Conservation (phyloP, 2,888 invertebrate genomes). For the Schizaphis graminum region DNA sequence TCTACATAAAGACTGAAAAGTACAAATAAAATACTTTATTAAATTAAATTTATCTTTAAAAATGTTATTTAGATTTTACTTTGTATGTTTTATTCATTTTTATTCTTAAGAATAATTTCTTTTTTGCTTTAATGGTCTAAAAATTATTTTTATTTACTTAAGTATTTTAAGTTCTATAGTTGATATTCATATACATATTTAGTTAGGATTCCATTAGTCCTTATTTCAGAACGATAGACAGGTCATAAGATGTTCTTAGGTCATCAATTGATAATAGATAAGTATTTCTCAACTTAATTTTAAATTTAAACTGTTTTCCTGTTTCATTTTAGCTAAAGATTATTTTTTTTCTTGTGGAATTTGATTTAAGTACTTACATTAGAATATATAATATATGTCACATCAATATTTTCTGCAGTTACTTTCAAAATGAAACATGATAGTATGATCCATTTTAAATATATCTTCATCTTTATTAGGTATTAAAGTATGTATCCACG, state of each 20-base stretch:
- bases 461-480: neutral
- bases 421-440: neutral
- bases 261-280: constrained; percentile 53
- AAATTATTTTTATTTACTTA: neutral
- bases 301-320: neutral
- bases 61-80: neutral
- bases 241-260: constrained; percentile 43
- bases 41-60: neutral
- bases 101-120: neutral
- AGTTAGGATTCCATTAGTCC: constrained; percentile 35
- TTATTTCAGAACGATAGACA: constrained; percentile 26
- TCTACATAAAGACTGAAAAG: neutral
- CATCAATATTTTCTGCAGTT: neutral
- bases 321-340: neutral
- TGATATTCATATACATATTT: constrained; percentile 29
- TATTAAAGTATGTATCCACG: neutral
- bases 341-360: neutral
- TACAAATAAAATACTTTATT: too few relatives aligned
- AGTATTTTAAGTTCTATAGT: neutral
- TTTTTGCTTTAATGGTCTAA: neutral
- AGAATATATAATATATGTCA: neutral
- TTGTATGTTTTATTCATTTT: neutral
- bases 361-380: neutral
- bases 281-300: constrained; percentile 14
- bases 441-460: neutral